Base-by-base conservation (phyloP, 2,888 invertebrate species). In the Suillia variegata region DNA sequence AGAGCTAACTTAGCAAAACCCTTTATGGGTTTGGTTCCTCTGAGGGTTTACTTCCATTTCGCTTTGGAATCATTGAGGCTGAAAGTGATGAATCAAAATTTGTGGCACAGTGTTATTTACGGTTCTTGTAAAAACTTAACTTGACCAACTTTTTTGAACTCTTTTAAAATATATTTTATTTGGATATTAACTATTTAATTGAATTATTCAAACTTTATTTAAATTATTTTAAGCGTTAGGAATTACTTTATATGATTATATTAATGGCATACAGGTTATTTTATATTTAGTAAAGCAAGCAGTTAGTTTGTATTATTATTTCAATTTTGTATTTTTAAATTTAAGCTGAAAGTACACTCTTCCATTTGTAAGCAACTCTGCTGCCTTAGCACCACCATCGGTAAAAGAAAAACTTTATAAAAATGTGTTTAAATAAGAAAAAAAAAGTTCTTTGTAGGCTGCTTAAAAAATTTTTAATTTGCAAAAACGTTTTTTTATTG, bases 351-450 rank as follows among this genome's bases (percentile, higher is more conserved):
- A 45, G 6, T 13, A 45, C 45, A 45, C 45, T 53, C 49, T 59
- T 58, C 65, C 61, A 54, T 58, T 61, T 47, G 33, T 48, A 63
- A 45, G 59, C 58, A 62, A 63, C 56, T 61, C 52, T 62, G 62
- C 58, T 65, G 65, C 65, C 63, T 65, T 56, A 56, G 38, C 38
- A 49, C 49, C 17, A 21, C 13, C 42, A 42, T 38, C 6, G 13
- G 15, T 33, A 45, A 18, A 17, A 52, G n/a, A 33, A 12, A 17
- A 49, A 13, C 5, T 50, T 15, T 50, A 15, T 24, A 15, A 15
- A 21, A n/a, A 15, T 21, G 8, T 10, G 22, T 12, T 31, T 54
- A 38, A 18, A 54, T 33, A 6, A 53, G 12, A 38, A 33, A 33
- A n/a, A 26, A 38, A 13, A 20, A 38, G 12, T 17, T 24, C 33